Evolutionary conservation across 2,888 invertebrate genomes (phyloP), one percentile per base, ranked within the genome.

Genomic region (Catotricha subobsoleta): DNA sequence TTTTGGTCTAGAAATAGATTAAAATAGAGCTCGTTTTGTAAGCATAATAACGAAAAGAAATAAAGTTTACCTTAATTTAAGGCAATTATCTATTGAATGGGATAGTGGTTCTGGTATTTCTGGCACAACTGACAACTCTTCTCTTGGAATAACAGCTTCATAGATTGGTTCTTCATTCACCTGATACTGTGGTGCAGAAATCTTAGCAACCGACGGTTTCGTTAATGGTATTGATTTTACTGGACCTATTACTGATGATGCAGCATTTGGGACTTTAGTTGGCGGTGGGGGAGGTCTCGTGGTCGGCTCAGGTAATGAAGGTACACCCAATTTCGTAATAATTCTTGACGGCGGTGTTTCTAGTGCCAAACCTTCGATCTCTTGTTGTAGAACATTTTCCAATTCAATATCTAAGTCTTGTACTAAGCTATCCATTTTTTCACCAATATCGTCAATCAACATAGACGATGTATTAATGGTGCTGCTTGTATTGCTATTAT

Each of bases 401-500:
- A 78, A 52, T 63, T 87, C 86, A 18, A 79, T 77, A 56, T 86
- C 80, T 42, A 86, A 60, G 58, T 86, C 83, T 53, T 79, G 79
- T 2, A 82, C 83, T 3, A 87, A 67, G 49, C 80, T 74, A 55
- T 81, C 77, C 82, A 87, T 84, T 51, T 79, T 77, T 52, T 80
- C 80, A 1, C 81, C 82, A 31, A 87, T 83, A 62, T 86, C 84
- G 12, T 84, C 81, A 41, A 86, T 77, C 15, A 77, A 64, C 37
- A 74, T 72, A 10, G 16, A 16, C 16, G 16, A 15, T 10, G 23
- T 36, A 23, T 20, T 35, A 12, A 4, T 27, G 25, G n/a, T 20
- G 5, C 2, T 20, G 25, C n/a, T 18, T 3, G 7, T 12, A 8
- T 19, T 72, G 36, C 16, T 36, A 10, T 15, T 36, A 47, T 75